Evolutionary conservation across 2,113 vertebrate genomes (phyloP).

Genomic region (human (Homo sapiens)): GRCh38 chr5:23541001-23541500

Average conservation of each 20-base stretch:
- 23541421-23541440: constrained; percentile 1
- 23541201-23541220: background rate
- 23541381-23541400: constrained; percentile 55
- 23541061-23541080: background rate
- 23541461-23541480: background rate
- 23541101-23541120: background rate
- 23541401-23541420: constrained; percentile 22
- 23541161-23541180: background rate
- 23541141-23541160: background rate
- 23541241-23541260: background rate
- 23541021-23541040: background rate
- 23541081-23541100: background rate
- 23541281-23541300: background rate
- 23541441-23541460: background rate
- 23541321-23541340: background rate
- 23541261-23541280: background rate
- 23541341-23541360: background rate
- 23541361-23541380: background rate
- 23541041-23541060: background rate
- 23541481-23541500: constrained; percentile 48
- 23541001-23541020: background rate
- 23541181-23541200: background rate
- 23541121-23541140: background rate
- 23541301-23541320: background rate
- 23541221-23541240: background rate